Base-by-base conservation (phyloP, 2,797 vertebrate species). In the Bucorvus abyssinicus region DNA sequence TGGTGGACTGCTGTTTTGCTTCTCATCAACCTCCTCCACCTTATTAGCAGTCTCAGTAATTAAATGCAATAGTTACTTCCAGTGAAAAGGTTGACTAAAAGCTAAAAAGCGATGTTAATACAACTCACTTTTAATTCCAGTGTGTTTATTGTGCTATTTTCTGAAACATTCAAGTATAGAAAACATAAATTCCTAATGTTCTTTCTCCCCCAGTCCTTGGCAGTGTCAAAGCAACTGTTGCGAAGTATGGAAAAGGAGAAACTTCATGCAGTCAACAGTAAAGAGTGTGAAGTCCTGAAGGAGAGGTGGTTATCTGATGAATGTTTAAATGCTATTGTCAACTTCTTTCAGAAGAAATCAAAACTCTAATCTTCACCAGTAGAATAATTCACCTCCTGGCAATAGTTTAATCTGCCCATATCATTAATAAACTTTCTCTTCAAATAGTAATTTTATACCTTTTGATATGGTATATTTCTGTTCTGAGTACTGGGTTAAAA, bases 231-330 rank as follows among this genome's bases (percentile, higher is more conserved):
- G 94, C 98, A 99, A 94, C 94, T 99, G 86, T 96, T 99, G 32
- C 97, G 99, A 42, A 96, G 93, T 3, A 1, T 29, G 9, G 99
- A 99, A 60, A 98, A 97, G 93, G 98, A 99, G 60, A 98, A 94
- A 16, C 98, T 99, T 7, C 97, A 98, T 4, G 93, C 96, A 1
- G 94, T 98, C 44, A 99, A 99, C 64, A 91, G 96, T 0, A 98
- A 98, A 3, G 99, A 99, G 71, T 98, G 98, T 95, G 97, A 98
- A 45, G 60, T 95, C 10, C 97, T 99, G 85, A 73, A 8, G 1
- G 98, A 98, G 94, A 98, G 98, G 78, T 99, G 98, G 98, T 53
- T 77, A 14, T 99, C 99, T 1, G 98, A 99, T 3, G 99, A 99
- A 78, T 99, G 98, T 75, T 7, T 98, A 77, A 98, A 96, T 50